Percentiles rank a stretch among this genome's conserved stretches.
phyloP scores from a whole-genome alignment of 2,888 invertebrate species.

The Sesia apiformis region DNA sequence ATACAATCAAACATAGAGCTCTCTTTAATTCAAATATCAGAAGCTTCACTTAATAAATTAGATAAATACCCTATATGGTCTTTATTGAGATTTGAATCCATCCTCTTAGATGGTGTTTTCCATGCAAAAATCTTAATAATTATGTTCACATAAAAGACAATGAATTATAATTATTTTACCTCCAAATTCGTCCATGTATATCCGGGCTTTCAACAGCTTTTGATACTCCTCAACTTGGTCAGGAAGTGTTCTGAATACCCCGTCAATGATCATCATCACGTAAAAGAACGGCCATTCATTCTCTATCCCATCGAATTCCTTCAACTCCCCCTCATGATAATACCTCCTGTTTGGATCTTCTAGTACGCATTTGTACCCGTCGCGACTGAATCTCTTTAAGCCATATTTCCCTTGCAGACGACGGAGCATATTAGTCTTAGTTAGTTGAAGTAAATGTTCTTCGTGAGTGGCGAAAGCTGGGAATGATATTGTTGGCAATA shows the following conservation, averaged over 20 bases:
- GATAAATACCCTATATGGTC: neutral
- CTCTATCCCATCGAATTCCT: slow-evolving; percentile 96
- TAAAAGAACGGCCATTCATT: slow-evolving; percentile 99
- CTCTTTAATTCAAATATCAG: no score
- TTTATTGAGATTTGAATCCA: neutral
- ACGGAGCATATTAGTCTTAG: slow-evolving; percentile 87
- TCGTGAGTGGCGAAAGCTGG: slow-evolving; percentile 99
- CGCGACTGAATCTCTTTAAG: slow-evolving; percentile 94
- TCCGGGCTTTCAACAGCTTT: slow-evolving; percentile 84
- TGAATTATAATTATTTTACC: slow-evolving; percentile 53
- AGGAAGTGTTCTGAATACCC: slow-evolving; percentile 89
- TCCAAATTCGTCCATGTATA: slow-evolving; percentile 87
- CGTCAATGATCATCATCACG: slow-evolving; percentile 96
- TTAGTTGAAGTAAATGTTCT: slow-evolving; percentile 87
- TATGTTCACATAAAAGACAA: no score
- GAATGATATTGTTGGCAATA: slow-evolving; percentile 95
- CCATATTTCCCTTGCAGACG: slow-evolving; percentile 92
- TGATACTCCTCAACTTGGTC: slow-evolving; percentile 96
- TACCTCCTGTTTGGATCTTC: slow-evolving; percentile 87
- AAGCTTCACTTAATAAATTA: neutral
- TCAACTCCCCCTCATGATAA: slow-evolving; percentile 93
- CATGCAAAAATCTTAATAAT: no score
- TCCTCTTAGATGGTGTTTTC: no score
- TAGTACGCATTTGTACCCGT: slow-evolving; percentile 92
- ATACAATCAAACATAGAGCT: no score